Percentiles rank a stretch among this genome's conserved stretches.
Evolutionary conservation across 1,140 invertebrate genomes (phyloP).

Genomic region (Drosophila triauraria): DNA sequence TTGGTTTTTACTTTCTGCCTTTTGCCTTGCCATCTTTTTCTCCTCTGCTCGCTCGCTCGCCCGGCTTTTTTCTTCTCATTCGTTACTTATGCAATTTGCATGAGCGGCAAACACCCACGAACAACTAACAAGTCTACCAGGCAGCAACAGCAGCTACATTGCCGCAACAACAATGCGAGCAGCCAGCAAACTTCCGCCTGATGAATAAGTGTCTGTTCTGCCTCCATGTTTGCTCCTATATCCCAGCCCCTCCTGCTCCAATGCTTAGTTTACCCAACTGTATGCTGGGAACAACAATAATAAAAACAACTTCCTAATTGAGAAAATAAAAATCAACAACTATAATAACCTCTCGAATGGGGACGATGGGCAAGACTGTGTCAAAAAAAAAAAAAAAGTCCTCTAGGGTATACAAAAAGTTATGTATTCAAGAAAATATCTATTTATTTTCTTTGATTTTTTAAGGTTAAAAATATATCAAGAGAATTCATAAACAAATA

Average conservation of each 20-base stretch:
- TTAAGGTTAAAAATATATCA: too few species aligned
- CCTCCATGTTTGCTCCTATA: conserved; percentile 35
- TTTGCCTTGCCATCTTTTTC: conserved; percentile 19
- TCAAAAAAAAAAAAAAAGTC: too few species aligned
- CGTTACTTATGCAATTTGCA: conserved; percentile 78
- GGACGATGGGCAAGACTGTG: conserved; percentile 24
- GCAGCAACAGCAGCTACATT: conserved; percentile 27
- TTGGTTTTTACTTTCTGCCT: conserved; percentile 42
- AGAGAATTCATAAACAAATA: too few species aligned
- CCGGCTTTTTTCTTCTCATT: conserved; percentile 32
- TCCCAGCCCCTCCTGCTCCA: background rate
- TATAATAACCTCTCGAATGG: conserved; percentile 20
- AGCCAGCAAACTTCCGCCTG: conserved; percentile 77
- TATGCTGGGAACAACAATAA: conserved; percentile 51
- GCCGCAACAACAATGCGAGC: conserved; percentile 57
- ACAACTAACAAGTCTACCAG: conserved; percentile 77
- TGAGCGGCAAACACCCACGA: conserved; percentile 81
- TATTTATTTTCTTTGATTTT: too few species aligned
- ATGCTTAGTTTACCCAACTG: conserved; percentile 68
- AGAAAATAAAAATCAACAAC: conserved; percentile 78
- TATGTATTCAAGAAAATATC: too few species aligned
- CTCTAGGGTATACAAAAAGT: too few species aligned
- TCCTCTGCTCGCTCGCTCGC: background rate
- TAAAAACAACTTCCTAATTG: conserved; percentile 80
- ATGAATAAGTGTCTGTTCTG: conserved; percentile 75